Conservation (phyloP, 2,888 invertebrate genomes). For the Drosophila greeni region DNA sequence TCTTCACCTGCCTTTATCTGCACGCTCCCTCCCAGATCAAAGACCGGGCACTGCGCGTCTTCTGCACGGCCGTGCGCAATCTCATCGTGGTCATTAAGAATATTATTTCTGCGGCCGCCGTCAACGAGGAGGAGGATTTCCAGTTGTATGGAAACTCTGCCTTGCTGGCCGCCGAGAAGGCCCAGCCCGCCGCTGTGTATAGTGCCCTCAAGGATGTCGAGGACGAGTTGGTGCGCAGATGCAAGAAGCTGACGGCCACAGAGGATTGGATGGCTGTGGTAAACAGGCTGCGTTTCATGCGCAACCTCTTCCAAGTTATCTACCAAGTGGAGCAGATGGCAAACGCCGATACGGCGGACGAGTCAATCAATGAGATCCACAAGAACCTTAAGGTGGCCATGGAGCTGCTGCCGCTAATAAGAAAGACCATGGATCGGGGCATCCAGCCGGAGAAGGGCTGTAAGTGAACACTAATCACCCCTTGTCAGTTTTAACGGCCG, state of each 20-base stretch:
- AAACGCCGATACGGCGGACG: slow-evolving; percentile 80
- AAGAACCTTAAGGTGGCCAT: slow-evolving; percentile 88
- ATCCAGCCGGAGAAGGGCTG: slow-evolving; percentile 82
- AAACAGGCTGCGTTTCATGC: slow-evolving; percentile 90
- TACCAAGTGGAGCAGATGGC: slow-evolving; percentile 70
- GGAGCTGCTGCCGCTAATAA: slow-evolving; percentile 89
- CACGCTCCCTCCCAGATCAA: slow-evolving; percentile 92
- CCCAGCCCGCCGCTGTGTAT: slow-evolving; percentile 85
- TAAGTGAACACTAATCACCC: slow-evolving; percentile 46
- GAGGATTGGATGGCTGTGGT: slow-evolving; percentile 85
- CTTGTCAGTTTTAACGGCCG: accelerated
- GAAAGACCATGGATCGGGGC: slow-evolving; percentile 86
- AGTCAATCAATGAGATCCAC: slow-evolving; percentile 86
- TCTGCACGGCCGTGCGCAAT: slow-evolving; percentile 92
- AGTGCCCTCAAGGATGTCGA: slow-evolving; percentile 92
- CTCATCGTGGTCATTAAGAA: slow-evolving; percentile 93
- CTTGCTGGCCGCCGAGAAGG: slow-evolving; percentile 85
- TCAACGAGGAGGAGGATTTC: slow-evolving; percentile 97
- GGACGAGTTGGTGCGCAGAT: slow-evolving; percentile 89
- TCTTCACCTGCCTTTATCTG: slow-evolving; percentile 96
- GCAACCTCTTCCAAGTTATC: slow-evolving; percentile 91
- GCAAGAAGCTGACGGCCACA: slow-evolving; percentile 79
- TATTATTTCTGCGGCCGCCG: slow-evolving; percentile 90
- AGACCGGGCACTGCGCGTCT: slow-evolving; percentile 90
- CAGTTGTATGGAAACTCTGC: slow-evolving; percentile 94